These are phyloP conservation scores for Aphelenchoides fujianensis DNA, from an alignment of 1,140 invertebrate genomes.

Conservation along the genomic window DNA sequence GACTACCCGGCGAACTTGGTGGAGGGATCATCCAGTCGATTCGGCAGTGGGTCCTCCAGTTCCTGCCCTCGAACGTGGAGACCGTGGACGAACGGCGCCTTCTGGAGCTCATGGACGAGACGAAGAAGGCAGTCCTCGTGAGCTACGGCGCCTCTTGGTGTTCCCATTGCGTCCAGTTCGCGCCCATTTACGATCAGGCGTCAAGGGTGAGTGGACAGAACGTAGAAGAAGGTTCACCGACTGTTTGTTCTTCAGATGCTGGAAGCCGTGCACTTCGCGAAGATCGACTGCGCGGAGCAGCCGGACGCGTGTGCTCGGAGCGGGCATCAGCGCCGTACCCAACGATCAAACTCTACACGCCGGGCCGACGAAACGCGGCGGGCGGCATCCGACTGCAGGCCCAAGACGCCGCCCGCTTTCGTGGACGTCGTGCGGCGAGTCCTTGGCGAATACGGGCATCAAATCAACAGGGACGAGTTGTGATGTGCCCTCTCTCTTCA, in stretches of 20 bases:
- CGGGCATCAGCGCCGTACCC: conserved; percentile 36
- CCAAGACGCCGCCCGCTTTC: conserved; percentile 7
- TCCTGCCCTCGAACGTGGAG: conserved; percentile 53
- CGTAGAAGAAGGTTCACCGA: conserved; percentile 19
- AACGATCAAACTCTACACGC: conserved; percentile 31
- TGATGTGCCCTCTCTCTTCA: background rate
- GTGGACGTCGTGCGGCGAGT: conserved; percentile 11
- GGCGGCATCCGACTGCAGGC: conserved; percentile 10
- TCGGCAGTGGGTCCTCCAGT: conserved; percentile 49
- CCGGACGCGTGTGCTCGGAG: conserved; percentile 34
- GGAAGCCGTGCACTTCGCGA: conserved; percentile 56
- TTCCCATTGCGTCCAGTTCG: conserved; percentile 59
- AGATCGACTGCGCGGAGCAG: conserved; percentile 55
- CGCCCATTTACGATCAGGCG: conserved; percentile 56
- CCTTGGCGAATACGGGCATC: conserved; percentile 8
- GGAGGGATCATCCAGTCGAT: conserved; percentile 58
- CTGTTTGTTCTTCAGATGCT: conserved; percentile 40
- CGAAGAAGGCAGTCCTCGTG: conserved; percentile 88
- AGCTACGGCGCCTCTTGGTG: conserved; percentile 86
- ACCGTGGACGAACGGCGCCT: conserved; percentile 42
- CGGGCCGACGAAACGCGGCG: background rate
- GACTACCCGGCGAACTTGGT: conserved; percentile 61
- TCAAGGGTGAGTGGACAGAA: conserved; percentile 44
- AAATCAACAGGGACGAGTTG: background rate
- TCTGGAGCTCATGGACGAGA: conserved; percentile 61